Percentiles rank a stretch among this genome's conserved stretches.
These are phyloP conservation scores for Chionodraco myersi DNA, from an alignment of 2,113 vertebrate genomes.

Conservation along the genomic window DNA sequence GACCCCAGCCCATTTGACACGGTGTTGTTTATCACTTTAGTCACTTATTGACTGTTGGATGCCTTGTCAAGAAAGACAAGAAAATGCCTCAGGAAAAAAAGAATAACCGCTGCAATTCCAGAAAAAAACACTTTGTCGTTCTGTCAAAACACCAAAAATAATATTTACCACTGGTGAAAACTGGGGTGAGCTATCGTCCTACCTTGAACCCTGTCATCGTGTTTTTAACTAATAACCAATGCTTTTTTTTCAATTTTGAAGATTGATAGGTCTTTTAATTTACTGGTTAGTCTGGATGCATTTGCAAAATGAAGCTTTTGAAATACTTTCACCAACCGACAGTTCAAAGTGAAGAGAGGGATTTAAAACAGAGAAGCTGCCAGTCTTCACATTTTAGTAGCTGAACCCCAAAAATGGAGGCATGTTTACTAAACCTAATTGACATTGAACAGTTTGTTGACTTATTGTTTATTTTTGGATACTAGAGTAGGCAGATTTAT, in stretches of 20 bases:
- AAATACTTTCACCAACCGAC: background rate
- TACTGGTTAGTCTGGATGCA: background rate
- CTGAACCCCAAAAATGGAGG: background rate
- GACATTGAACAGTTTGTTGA: background rate
- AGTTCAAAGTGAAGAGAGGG: background rate
- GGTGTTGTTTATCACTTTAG: background rate
- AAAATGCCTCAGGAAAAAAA: background rate
- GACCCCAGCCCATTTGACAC: background rate
- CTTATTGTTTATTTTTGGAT: background rate
- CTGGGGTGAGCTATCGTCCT: background rate
- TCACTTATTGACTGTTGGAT: background rate
- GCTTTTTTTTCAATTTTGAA: background rate
- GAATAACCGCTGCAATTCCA: background rate
- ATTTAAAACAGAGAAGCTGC: background rate
- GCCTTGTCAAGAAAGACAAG: background rate
- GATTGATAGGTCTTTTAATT: background rate
- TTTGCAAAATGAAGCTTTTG: background rate
- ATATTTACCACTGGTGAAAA: background rate
- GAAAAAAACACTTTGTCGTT: background rate
- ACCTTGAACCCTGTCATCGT: background rate
- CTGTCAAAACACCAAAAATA: constrained; percentile 11
- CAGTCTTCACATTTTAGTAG: background rate
- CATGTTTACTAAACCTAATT: too few species aligned
- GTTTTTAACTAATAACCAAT: too few species aligned
- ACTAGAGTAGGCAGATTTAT: background rate